Conservation (phyloP, 1,140 invertebrate species). For the Nixonia krombeini region DNA sequence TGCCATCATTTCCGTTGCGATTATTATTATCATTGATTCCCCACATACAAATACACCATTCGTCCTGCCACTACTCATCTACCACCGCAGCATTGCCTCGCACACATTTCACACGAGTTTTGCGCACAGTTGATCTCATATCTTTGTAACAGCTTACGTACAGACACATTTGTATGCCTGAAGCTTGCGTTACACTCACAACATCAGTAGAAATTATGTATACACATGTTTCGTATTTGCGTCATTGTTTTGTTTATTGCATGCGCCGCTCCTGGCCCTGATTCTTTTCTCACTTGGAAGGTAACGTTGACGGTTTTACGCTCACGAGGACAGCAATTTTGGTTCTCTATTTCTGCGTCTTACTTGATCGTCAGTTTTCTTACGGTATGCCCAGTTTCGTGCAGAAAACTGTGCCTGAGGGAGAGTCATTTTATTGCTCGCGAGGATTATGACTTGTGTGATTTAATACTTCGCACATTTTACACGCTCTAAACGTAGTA, state of each 20-base stretch:
- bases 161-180: slow-evolving; percentile 41
- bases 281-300: slow-evolving; percentile 34
- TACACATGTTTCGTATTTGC: slow-evolving; percentile 44
- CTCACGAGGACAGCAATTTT: too few species aligned
- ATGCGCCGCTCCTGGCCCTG: slow-evolving; percentile 51
- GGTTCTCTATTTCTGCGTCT: too few species aligned
- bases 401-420: too few species aligned
- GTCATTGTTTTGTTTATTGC: slow-evolving; percentile 47
- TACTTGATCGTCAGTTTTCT: too few species aligned
- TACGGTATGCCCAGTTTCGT: too few species aligned
- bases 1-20: slow-evolving; percentile 20
- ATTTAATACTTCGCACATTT: slow-evolving; percentile 5
- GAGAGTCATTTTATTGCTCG: too few species aligned
- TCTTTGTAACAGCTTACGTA: too few species aligned
- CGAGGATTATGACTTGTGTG: too few species aligned
- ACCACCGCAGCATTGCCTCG: slow-evolving; percentile 30
- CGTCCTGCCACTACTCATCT: slow-evolving; percentile 33
- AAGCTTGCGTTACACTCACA: slow-evolving; percentile 43
- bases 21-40: slow-evolving; percentile 1
- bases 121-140: slow-evolving; percentile 42
- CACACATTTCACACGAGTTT: slow-evolving; percentile 36
- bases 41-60: slow-evolving; percentile 13
- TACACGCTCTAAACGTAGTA: neutral
- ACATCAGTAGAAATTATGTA: slow-evolving; percentile 49
- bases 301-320: too few species aligned